phyloP scores from a whole-genome alignment of 1,140 invertebrate species.

The Megathymus violae region DNA sequence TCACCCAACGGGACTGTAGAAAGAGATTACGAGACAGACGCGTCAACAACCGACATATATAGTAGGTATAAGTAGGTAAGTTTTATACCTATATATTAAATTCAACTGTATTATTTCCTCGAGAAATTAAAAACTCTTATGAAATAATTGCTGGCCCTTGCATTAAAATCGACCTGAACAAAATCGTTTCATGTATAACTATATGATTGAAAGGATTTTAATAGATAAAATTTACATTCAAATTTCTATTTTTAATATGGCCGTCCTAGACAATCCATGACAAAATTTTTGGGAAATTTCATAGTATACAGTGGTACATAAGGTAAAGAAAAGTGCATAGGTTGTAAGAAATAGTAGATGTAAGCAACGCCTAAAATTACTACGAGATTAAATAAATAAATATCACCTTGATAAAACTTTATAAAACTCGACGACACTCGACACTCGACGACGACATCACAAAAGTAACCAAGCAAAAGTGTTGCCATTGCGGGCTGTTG shows the following conservation, averaged over 20 bases:
- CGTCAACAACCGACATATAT: slow-evolving; percentile 73
- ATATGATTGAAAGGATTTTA: slow-evolving; percentile 59
- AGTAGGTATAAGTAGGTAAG: slow-evolving; percentile 34
- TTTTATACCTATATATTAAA: slow-evolving; percentile 22
- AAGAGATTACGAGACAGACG: slow-evolving; percentile 67
- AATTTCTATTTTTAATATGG: slow-evolving; percentile 75
- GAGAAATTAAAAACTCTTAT: background rate
- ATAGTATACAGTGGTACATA: background rate
- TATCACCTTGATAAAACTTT: slow-evolving; percentile 80
- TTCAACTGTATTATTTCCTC: slow-evolving; percentile 6
- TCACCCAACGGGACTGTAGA: slow-evolving; percentile 38
- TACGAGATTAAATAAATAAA: slow-evolving; percentile 47
- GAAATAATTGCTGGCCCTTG: background rate
- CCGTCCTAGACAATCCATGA: slow-evolving; percentile 50
- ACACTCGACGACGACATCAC: slow-evolving; percentile 81
- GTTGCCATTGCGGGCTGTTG: slow-evolving; percentile 32
- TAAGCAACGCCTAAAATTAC: slow-evolving; percentile 7
- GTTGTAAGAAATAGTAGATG: background rate
- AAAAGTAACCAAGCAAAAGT: slow-evolving; percentile 60
- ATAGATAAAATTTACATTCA: slow-evolving; percentile 62
- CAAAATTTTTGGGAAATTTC: slow-evolving; percentile 17
- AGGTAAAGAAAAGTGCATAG: too few species aligned
- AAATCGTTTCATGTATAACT: slow-evolving; percentile 5
- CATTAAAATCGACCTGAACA: background rate
- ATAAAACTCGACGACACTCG: slow-evolving; percentile 79